Evolutionary conservation across 2,888 invertebrate species (phyloP), one percentile per base, ranked within the genome.

Genomic region (Selenia dentaria): DNA sequence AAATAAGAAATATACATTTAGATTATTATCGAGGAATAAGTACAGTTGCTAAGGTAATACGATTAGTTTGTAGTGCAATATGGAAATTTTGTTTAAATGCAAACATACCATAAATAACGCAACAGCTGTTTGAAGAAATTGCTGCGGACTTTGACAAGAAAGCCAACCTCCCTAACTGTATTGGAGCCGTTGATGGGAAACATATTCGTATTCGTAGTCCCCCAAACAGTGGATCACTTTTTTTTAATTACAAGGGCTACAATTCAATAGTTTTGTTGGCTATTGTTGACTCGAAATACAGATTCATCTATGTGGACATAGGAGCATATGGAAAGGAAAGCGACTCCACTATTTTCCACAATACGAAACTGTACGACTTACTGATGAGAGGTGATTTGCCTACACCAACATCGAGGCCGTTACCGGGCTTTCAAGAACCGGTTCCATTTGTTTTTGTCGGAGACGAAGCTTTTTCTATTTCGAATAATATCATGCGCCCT

Each of bases 271-370:
- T 40, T 13, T 27, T 40, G 10, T 27, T 35, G 28, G 43, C 49
- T 13, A n/a, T 43, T 39, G 27, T 24, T 0, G 38, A 43, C 31
- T 35, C 48, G 6, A 41, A 42, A 6, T 48, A 42, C 11, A 33
- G 14, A 26, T 48, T 48, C 18, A 22, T 38, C 5, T 28, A 20
- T 38, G 41, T 42, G 4, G 38, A 47, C 20, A 28, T 48, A 14
- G 42, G 47, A 20, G 34, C 47, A 26, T 62, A 36, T 55, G 63
- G 64, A 16, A 59, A 44, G 54, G 59, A 59, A 50, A 37, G 59
- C 43, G 63, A 63, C 42, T 58, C 58, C 22, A 39, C n/a, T 53
- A 52, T 66, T 54, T 63, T 59, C 50, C 48, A 58, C 24, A 59
- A 64, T 31, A 45, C 55, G 24, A 45, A 4, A 24, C 57, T 64